Base-by-base conservation (phyloP, 2,113 vertebrate genomes). In the Anoplopoma fimbria region DNA sequence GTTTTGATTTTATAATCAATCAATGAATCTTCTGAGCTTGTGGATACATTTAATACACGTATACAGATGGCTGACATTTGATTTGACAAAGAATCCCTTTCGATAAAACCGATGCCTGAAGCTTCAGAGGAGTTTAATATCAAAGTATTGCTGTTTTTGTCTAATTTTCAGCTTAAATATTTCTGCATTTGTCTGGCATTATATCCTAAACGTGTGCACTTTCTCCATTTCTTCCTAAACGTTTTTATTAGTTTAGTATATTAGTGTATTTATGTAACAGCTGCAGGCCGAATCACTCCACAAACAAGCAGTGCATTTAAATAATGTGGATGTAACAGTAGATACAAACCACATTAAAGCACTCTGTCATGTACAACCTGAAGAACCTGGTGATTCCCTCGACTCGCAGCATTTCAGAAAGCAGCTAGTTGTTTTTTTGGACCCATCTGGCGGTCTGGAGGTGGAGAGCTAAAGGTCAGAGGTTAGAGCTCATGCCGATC, bases 401-500 rank as follows among this genome's bases (percentile, higher is more conserved):
- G 6, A n/a, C 33, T n/a, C 10, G n/a, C 9, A n/a, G 36, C 38
- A 36, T 15, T 23, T 29, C 53, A 29, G 17, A 55, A n/a, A 33
- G 21, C 25, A 36, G 29, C 31, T 51, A 33, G 57, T 53, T 55
- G 19, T 14, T 14, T 23, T 38, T 15, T 27, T 12, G 40, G 27
- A 33, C 6, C 47, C 19, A 4, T 65, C 23, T n/a, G n/a, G 27
- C 21, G 6, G 3, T 23, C 58, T 49, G 14, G 7, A 51, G 53
- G 23, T 27, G 2, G 12, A 7, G 6, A 6, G 58, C 23, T 33
- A 3, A 23, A 67, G 15, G 68, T 96, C 88, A 98, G 64, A 98
- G 96, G 90, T 95, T 98, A 31, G 97, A 93, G 88, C 89, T 97
- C 79, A 96, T 96, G 81, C 96, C 88, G 84, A 97, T 95, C 98